Evolutionary conservation across 2,888 invertebrate genomes (phyloP).

Genomic region (Oligia fasciuncula): DNA sequence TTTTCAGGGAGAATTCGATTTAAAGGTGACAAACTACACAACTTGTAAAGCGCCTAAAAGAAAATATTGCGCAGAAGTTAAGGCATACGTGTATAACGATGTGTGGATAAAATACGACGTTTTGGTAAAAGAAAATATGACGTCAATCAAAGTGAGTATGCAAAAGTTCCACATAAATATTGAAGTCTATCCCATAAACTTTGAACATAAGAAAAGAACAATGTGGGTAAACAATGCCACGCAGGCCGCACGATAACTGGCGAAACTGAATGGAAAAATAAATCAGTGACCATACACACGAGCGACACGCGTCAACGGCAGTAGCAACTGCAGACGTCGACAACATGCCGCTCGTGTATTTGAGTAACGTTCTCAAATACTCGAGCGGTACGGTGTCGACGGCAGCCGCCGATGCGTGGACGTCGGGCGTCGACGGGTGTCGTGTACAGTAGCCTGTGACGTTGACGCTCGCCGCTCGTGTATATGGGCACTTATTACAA

Average conservation of each 20-base stretch:
- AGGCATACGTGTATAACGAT: constrained; percentile 3
- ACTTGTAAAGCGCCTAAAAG: constrained; percentile 31
- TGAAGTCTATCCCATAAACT: neutral
- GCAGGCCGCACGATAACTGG: neutral
- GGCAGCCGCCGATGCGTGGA: neutral
- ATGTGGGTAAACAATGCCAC: neutral
- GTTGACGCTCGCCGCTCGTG: too few species aligned
- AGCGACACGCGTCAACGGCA: neutral
- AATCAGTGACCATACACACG: neutral
- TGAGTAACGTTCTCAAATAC: neutral
- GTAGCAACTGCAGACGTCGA: neutral
- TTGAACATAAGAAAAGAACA: neutral
- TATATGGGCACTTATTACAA: too few species aligned
- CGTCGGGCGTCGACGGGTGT: neutral
- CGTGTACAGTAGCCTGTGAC: neutral
- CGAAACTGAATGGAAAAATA: neutral
- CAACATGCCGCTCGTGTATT: neutral
- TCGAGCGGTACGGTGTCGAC: neutral
- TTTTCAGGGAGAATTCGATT: constrained; percentile 47
- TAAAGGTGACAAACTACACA: constrained; percentile 23
- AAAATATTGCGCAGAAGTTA: constrained; percentile 24
- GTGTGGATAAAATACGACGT: constrained; percentile 37
- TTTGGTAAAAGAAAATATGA: constrained; percentile 32
- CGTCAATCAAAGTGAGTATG: constrained; percentile 32
- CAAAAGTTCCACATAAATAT: neutral